A percentile compares a stretch with the other conserved stretches of the same genome.
phyloP scores from a whole-genome alignment of 2,888 invertebrate species.

The Noctua fimbriata region DNA sequence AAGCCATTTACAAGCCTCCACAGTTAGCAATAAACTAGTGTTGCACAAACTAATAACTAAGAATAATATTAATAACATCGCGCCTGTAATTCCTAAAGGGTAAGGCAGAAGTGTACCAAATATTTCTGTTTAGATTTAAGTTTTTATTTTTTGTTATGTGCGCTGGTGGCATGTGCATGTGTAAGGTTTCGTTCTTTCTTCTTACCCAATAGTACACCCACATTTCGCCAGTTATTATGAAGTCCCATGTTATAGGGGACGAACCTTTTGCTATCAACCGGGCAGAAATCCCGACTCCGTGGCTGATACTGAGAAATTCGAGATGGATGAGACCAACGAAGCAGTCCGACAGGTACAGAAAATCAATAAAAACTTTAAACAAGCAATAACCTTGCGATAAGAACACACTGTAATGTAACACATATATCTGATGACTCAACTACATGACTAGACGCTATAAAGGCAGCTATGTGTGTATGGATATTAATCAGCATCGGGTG shows the following conservation, averaged over 20 bases:
- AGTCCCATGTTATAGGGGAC: background rate
- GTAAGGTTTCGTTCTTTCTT: too few species aligned
- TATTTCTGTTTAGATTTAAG: too few species aligned
- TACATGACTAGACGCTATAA: slow-evolving; percentile 15
- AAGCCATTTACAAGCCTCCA: too few species aligned
- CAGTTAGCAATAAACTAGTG: too few species aligned
- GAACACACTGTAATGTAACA: background rate
- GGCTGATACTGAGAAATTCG: background rate
- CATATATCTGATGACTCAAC: slow-evolving; percentile 30
- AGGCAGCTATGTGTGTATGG: background rate
- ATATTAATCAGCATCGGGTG: background rate
- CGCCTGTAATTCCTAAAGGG: background rate
- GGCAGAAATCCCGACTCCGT: background rate
- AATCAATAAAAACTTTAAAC: slow-evolving; percentile 22
- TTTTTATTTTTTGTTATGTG: too few species aligned
- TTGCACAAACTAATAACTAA: too few species aligned
- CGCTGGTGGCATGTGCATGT: too few species aligned
- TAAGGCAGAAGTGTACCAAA: background rate
- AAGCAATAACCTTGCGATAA: slow-evolving; percentile 36
- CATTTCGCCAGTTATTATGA: background rate
- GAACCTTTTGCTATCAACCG: background rate
- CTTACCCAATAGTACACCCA: background rate
- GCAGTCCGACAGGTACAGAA: background rate
- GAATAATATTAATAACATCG: too few species aligned
- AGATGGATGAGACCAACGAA: background rate